A percentile compares a stretch with the other conserved stretches of the same genome.
Evolutionary conservation across 2,888 invertebrate genomes (phyloP).

Genomic region (Rotaria sp.): DNA sequence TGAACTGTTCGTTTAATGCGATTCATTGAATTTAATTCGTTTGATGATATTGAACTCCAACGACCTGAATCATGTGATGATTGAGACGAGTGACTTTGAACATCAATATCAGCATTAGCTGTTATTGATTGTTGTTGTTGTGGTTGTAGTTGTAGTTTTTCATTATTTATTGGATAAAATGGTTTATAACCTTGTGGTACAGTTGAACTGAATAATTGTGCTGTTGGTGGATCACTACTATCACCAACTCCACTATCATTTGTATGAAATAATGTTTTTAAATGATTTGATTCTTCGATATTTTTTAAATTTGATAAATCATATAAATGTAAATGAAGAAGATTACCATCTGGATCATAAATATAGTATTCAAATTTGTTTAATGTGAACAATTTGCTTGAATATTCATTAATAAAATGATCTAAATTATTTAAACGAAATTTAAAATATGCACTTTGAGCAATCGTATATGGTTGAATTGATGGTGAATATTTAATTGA

Average conservation of each 20-base stretch:
- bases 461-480: not conserved
- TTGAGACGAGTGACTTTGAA: constrained; percentile 26
- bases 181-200: constrained; percentile 16
- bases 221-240: not conserved
- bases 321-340: constrained; percentile 23
- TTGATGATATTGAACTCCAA: constrained; percentile 27
- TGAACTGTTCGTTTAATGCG: constrained; percentile 1
- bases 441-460: constrained; percentile 23
- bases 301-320: not conserved
- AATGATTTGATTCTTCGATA: not conserved
- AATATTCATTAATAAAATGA: constrained; percentile 14
- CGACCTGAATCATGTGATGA: constrained; percentile 24
- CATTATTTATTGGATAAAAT: not conserved
- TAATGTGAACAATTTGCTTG: constrained; percentile 14
- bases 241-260: constrained; percentile 25
- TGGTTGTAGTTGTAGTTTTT: not conserved
- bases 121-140: not conserved
- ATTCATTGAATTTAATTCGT: not conserved
- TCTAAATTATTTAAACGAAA: constrained; percentile 21
- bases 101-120: not conserved
- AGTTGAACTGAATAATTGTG: not conserved
- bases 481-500: constrained; percentile 28
- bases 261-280: not conserved
- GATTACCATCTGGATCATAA: constrained; percentile 17
- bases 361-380: constrained; percentile 26